phyloP scores from a whole-genome alignment of 2,113 vertebrate genomes.

The Atherinomorus stipes region DNA sequence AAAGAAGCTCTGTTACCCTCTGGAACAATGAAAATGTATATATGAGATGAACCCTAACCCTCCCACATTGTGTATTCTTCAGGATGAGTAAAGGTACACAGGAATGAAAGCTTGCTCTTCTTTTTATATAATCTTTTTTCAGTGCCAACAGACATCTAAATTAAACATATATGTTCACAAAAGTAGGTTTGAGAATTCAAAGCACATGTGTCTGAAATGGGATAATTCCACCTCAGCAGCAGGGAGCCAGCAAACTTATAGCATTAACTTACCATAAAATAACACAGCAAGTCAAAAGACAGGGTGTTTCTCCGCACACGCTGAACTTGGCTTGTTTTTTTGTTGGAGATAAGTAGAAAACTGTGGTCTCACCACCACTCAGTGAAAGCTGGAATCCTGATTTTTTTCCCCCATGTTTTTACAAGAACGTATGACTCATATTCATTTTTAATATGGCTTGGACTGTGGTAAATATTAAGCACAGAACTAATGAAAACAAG shows the following conservation, averaged over 20 bases:
- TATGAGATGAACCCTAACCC: constrained; percentile 7
- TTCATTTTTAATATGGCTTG: constrained; percentile 51
- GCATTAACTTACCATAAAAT: constrained; percentile 68
- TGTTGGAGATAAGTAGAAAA: constrained; percentile 49
- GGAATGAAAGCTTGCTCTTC: not conserved
- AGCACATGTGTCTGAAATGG: constrained; percentile 22
- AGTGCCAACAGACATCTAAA: not conserved
- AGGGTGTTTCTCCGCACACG: constrained; percentile 64
- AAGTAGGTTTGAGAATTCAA: constrained; percentile 7
- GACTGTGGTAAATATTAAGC: constrained; percentile 52
- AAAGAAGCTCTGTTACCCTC: constrained; percentile 17
- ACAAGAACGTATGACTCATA: constrained; percentile 63
- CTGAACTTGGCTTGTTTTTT: constrained; percentile 53
- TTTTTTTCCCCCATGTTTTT: constrained; percentile 61
- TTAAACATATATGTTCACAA: not conserved
- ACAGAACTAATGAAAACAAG: constrained; percentile 62
- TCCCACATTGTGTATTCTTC: not conserved
- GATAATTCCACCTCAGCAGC: constrained; percentile 52
- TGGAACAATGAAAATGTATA: constrained; percentile 6
- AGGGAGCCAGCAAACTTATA: constrained; percentile 44
- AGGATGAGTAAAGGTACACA: not conserved
- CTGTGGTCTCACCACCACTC: constrained; percentile 37
- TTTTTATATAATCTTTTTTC: not conserved
- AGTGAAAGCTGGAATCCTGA: constrained; percentile 35
- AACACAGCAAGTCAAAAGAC: constrained; percentile 59